Base-by-base conservation (phyloP, 2,113 vertebrate genomes). In the Tragelaphus imberbis region DNA sequence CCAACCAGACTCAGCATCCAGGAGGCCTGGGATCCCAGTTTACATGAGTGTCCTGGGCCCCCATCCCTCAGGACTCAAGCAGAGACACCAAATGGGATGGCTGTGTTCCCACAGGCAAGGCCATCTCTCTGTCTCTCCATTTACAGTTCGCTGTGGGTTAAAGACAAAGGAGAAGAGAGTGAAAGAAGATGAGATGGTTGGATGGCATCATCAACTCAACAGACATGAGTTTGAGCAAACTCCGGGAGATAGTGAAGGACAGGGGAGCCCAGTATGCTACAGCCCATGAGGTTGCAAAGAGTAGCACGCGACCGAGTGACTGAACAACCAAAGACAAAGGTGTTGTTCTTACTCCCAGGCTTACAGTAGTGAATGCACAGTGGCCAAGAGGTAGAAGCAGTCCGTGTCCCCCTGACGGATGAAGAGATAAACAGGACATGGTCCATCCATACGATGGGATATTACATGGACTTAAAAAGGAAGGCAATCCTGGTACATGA, bases 51-150 rank as follows among this genome's bases (percentile, higher is more conserved):
- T 6, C 77, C 53, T 25, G 3, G 61, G 79, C 2, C 13, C 33
- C 79, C 40, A 53, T 68, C 56, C 61, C 14, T 16, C n/a, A 17
- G 68, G 59, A 61, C 84, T 79, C 68, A 7, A 21, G 71, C 33
- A 0, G 49, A 56, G 47, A 30, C 44, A 33, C 49, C 27, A 36
- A 30, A 17, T 3, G 44, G 16, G 28, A 17, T 1, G 33, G 9
- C 59, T 2, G 16, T 53, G 9, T 2, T 6, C 53, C 49, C 25
- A 3, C 0, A 23, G 49, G 25, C 17, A 28, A 40, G 17, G 61
- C 27, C 2, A 0, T 25, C 71, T 4, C 13, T 21, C 71, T 56
- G 1, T 14, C 68, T 16, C 84, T 3, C 27, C 5, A 13, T 6
- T 55, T 17, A 17, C 2, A 5, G 30, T 19, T 17, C 12, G 0